A percentile compares a stretch with the other conserved stretches of the same genome.
Evolutionary conservation across 2,113 vertebrate species (phyloP).

Genomic region (Neomonachus schauinslandi): DNA sequence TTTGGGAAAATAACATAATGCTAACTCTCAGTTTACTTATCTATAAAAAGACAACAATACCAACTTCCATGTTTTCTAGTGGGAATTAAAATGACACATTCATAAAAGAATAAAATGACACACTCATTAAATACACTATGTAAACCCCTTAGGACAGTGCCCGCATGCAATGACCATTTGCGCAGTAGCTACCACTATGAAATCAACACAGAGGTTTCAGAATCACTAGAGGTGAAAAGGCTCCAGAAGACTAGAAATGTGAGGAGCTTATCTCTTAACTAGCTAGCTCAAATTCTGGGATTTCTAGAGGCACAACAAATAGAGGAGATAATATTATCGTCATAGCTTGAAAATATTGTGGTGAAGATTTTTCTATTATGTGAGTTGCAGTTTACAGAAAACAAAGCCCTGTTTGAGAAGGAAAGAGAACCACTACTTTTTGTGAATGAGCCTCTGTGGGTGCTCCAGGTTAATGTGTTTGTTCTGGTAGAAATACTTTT

Average conservation of each 20-base stretch:
- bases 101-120: background rate
- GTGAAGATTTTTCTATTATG: background rate
- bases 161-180: background rate
- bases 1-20: background rate
- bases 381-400: background rate
- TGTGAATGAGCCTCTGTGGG: slow-evolving; percentile 16
- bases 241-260: background rate
- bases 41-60: background rate
- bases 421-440: background rate
- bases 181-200: background rate
- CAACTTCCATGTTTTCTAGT: background rate
- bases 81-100: background rate
- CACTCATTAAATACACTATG: background rate
- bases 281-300: background rate
- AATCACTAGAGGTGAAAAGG: background rate
- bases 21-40: background rate
- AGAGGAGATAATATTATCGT: background rate
- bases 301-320: background rate
- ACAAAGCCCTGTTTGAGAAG: background rate
- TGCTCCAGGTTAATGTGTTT: slow-evolving; percentile 62
- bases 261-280: background rate
- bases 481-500: slow-evolving; percentile 76
- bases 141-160: background rate
- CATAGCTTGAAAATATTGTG: background rate
- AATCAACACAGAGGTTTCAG: background rate